Conservation (phyloP, 2,888 invertebrate species). For the Metalampra italica region DNA sequence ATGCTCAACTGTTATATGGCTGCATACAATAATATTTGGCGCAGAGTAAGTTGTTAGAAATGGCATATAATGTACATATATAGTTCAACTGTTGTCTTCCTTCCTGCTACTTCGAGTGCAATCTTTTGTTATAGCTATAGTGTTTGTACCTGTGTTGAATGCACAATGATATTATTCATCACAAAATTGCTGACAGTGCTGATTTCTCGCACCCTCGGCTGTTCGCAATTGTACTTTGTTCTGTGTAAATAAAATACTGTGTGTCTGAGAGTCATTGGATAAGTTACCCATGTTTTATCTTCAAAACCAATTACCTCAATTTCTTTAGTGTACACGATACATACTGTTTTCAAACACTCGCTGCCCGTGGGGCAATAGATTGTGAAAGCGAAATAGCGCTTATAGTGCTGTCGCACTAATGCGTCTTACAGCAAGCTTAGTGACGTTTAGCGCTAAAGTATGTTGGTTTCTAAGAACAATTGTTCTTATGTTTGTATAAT, state of each 20-base stretch:
- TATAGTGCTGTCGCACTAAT: no score
- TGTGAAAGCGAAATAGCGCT: no score
- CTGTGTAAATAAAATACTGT: conserved; percentile 51
- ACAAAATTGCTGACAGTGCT: conserved; percentile 33
- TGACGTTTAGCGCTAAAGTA: no score
- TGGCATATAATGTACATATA: not conserved
- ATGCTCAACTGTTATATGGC: conserved; percentile 37
- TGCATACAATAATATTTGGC: conserved; percentile 11
- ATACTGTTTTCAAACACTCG: conserved; percentile 13
- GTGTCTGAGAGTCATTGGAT: conserved; percentile 65
- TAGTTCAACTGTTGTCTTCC: conserved; percentile 14
- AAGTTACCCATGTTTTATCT: conserved; percentile 72
- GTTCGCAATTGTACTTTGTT: conserved; percentile 20
- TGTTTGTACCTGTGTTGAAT: conserved; percentile 46
- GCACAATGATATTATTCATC: conserved; percentile 30
- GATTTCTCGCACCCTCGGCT: conserved; percentile 24
- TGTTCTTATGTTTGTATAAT: no score
- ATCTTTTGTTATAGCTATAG: conserved; percentile 34
- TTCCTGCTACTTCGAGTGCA: conserved; percentile 44
- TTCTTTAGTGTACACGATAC: conserved; percentile 67
- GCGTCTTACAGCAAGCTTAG: no score
- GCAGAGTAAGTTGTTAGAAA: not conserved
- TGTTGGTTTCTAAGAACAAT: no score
- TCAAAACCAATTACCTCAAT: conserved; percentile 78
- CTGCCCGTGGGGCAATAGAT: no score